These are phyloP conservation scores for Esperia sulphurella DNA, from an alignment of 2,888 invertebrate genomes.

Conservation along the genomic window DNA sequence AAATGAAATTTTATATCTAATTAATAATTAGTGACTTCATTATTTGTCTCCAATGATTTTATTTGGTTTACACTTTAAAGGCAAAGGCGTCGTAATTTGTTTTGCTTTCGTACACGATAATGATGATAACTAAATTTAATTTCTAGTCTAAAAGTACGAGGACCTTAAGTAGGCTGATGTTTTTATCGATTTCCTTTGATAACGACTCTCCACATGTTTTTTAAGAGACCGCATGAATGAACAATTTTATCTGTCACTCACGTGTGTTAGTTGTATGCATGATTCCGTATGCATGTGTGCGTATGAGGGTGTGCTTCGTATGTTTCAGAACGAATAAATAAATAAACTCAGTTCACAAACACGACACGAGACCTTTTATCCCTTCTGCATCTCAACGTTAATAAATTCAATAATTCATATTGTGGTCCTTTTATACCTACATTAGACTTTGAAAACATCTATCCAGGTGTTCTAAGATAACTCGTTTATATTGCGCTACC, in stretches of 20 bases:
- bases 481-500: constrained; percentile 7
- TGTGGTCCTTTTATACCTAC: constrained; percentile 24
- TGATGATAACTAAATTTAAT: too few species aligned
- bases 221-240: background rate
- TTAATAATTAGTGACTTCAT: too few species aligned
- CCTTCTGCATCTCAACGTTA: constrained; percentile 19
- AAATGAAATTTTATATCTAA: too few species aligned
- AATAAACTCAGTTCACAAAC: constrained; percentile 14
- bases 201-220: background rate
- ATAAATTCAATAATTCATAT: constrained; percentile 43
- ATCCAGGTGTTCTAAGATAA: constrained; percentile 44
- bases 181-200: too few species aligned
- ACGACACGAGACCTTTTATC: constrained; percentile 22
- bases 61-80: too few species aligned
- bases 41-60: too few species aligned
- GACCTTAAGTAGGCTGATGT: too few species aligned
- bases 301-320: background rate
- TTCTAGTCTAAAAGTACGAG: too few species aligned
- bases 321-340: constrained; percentile 4
- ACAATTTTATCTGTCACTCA: background rate
- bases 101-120: too few species aligned
- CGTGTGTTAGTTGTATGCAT: background rate
- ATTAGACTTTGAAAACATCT: constrained; percentile 58
- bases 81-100: too few species aligned
- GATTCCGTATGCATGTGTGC: background rate